These are phyloP conservation scores for Pomacea canaliculata DNA, from an alignment of 2,888 invertebrate species.

Conservation along the genomic window DNA sequence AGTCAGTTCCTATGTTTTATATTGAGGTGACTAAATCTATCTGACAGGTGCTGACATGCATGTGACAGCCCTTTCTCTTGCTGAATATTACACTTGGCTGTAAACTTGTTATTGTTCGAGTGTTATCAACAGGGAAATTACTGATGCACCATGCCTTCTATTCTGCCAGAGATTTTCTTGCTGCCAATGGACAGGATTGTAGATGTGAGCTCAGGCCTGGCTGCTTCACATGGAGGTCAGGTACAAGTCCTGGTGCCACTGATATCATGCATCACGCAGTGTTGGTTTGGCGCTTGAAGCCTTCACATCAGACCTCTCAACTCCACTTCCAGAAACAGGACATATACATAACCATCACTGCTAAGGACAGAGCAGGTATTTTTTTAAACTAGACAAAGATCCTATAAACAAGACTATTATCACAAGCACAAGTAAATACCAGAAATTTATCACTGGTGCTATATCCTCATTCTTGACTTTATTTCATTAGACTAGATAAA, in stretches of 20 bases:
- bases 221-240: constrained; percentile 44
- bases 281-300: constrained; percentile 30
- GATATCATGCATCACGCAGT: constrained; percentile 34
- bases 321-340: constrained; percentile 29
- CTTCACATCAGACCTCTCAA: constrained; percentile 18
- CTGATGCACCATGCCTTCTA: not conserved
- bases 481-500: too few relatives aligned
- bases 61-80: too few relatives aligned
- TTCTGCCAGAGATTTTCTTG: constrained; percentile 36
- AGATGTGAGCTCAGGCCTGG: constrained; percentile 47
- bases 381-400: too few relatives aligned
- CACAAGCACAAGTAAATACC: too few relatives aligned
- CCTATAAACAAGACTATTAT: too few relatives aligned
- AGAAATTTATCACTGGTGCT: too few relatives aligned
- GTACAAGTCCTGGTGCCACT: constrained; percentile 36
- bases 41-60: too few relatives aligned
- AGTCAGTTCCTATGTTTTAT: not conserved
- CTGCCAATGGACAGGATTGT: constrained; percentile 44
- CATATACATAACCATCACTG: constrained; percentile 39
- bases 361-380: constrained; percentile 42
- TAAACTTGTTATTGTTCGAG: too few relatives aligned
- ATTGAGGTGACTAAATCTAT: not conserved
- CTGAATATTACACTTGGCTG: too few relatives aligned
- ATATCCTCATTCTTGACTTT: too few relatives aligned
- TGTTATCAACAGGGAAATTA: too few relatives aligned